Percentiles rank a stretch among this genome's conserved stretches.
phyloP scores from a whole-genome alignment of 2,797 vertebrate species.

The Mionectes olivaceus region DNA sequence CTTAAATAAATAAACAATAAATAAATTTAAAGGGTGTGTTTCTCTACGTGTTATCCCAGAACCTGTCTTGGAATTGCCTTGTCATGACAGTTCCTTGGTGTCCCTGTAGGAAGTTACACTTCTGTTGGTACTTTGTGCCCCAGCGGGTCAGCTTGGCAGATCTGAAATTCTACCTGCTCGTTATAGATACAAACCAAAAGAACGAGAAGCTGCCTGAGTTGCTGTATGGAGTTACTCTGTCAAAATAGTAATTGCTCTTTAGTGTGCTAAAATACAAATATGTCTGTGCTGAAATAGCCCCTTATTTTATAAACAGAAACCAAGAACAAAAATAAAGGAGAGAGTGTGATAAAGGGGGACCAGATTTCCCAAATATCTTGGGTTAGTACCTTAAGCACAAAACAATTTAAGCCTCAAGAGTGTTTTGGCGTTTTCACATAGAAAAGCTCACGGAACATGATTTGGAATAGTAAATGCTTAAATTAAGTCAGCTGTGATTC shows the following conservation, averaged over 20 bases:
- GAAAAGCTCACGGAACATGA: neutral
- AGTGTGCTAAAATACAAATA: neutral
- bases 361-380: neutral
- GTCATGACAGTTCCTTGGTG: neutral
- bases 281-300: neutral
- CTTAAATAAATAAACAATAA: neutral
- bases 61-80: neutral
- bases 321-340: neutral
- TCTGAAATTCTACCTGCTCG: neutral
- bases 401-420: neutral
- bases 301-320: neutral
- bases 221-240: neutral
- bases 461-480: neutral
- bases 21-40: neutral
- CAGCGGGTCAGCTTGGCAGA: neutral
- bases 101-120: neutral
- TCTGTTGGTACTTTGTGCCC: neutral
- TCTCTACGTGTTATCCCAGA: neutral
- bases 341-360: neutral
- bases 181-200: neutral
- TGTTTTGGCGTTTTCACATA: neutral
- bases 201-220: neutral
- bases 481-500: neutral
- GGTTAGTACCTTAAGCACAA: accelerated
- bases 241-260: neutral